Base-by-base conservation (phyloP, 2,888 invertebrate species). In the Tricholauxania praeusta region DNA sequence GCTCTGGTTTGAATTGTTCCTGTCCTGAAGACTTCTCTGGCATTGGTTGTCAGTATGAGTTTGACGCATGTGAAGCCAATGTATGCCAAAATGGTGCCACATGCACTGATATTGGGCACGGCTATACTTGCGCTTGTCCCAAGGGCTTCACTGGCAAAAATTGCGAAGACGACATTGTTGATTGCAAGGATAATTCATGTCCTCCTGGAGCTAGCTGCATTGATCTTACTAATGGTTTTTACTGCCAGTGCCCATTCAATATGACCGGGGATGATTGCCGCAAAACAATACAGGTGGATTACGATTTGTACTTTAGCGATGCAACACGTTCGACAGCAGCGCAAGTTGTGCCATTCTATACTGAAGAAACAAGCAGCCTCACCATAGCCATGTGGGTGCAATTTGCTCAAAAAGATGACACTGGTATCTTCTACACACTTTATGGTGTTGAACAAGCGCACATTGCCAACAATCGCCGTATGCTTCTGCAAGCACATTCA, bases 231-330 rank as follows among this genome's bases (percentile, higher is more conserved):
- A 94, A 95, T 79, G 92, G 93, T 81, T 96, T 96, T 89, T 96
- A 96, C 85, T 99, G 99, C 83, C 96, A 97, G 86, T 99, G 99
- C 89, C 97, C 98, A 12, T 96, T 98, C 86, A 98, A 98, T 84
- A 90, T 96, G 81, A 98, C 98, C 28, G 99, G 99, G 67, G 96
- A 97, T 84, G 96, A 97, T 83, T 99, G 99, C 83, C 91, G 97
- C 84, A 98, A 98, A 90, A 93, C 96, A n/a, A 95, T 98, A 80
- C 97, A 97, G 88, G 96, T 97, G n/a, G 97, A 98, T 87, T 99
- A 98, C 86, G 98, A 99, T 85, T 89, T 99, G 12, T 96, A 96
- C 91, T 97, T 99, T 88, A 95, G 96, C 82, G 97, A 98, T 85
- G 92, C 95, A 62, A 90, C 94, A 15, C 92, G 96, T 15, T 96